Evolutionary conservation across 2,888 invertebrate genomes (phyloP).

Genomic region (Acanthosepion pharaonis): DNA sequence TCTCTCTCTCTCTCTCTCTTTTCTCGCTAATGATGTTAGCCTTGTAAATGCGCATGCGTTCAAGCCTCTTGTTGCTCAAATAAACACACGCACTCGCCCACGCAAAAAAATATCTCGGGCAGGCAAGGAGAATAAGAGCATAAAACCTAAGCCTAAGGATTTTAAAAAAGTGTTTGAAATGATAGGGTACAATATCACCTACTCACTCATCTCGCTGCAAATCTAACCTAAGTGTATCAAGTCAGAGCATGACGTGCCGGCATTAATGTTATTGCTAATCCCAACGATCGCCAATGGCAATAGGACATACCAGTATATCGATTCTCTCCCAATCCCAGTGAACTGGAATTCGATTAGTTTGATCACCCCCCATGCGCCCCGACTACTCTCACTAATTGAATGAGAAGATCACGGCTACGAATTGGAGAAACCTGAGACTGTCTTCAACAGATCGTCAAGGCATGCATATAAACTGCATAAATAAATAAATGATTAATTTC

Average conservation of each 20-base stretch:
- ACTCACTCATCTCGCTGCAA: neutral
- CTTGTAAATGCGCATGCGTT: no score
- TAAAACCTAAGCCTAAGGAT: neutral
- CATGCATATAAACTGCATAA: neutral
- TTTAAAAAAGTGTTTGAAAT: neutral
- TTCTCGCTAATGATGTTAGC: no score
- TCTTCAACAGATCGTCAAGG: neutral
- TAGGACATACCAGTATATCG: neutral
- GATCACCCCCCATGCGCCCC: neutral
- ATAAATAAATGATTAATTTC: neutral
- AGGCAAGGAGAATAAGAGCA: neutral
- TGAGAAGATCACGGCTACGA: neutral
- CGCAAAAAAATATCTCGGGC: neutral
- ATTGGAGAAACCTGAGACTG: neutral
- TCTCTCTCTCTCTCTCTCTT: no score
- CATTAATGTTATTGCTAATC: slow-evolving; percentile 8
- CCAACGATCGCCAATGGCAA: neutral
- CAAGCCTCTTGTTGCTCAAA: no score
- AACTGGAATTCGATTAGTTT: neutral
- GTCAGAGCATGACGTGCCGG: neutral
- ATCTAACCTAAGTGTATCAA: neutral
- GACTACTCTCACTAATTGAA: slow-evolving; percentile 33
- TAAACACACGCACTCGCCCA: neutral
- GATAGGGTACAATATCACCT: neutral
- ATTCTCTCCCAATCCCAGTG: neutral